phyloP scores from a whole-genome alignment of 2,113 vertebrate genomes.

The Melanostigma gelatinosum region DNA sequence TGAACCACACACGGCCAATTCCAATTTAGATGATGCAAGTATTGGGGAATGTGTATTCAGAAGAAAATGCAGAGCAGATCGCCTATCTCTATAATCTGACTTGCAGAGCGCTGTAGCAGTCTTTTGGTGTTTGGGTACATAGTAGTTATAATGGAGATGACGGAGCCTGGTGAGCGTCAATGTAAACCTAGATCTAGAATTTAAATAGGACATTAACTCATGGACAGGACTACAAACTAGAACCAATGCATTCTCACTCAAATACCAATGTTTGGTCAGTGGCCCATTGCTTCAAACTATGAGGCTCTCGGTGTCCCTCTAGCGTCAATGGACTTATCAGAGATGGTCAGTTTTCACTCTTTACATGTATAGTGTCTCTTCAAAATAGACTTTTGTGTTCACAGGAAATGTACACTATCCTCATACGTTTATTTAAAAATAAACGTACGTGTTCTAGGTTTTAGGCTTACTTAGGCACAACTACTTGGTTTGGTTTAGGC shows the following conservation, averaged over 20 bases:
- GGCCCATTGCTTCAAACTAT: not conserved
- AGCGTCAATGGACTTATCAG: not conserved
- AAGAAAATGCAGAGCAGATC: conserved; percentile 44
- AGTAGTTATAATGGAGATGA: conserved; percentile 19
- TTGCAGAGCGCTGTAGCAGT: conserved; percentile 31
- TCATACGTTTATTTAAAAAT: not conserved
- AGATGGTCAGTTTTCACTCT: not conserved
- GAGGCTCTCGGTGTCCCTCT: not conserved
- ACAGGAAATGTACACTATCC: not conserved
- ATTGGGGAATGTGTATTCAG: conserved; percentile 59
- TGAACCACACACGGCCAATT: conserved; percentile 65
- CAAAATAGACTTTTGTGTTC: not conserved
- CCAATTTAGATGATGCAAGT: conserved; percentile 73
- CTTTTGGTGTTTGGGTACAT: conserved; percentile 24
- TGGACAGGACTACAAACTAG: not conserved
- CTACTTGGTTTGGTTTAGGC: not conserved
- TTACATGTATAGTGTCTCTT: not conserved
- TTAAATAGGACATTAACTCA: conserved; percentile 51
- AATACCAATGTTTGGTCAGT: not conserved
- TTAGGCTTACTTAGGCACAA: not conserved
- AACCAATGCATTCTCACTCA: not conserved
- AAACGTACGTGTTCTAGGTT: not conserved
- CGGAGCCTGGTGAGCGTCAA: conserved; percentile 27
- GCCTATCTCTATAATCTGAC: conserved; percentile 55
- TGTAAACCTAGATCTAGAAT: conserved; percentile 44